Percentiles rank a stretch among this genome's conserved stretches.
Evolutionary conservation across 2,888 invertebrate genomes (phyloP).

Genomic region (Lamellibrachia columna): DNA sequence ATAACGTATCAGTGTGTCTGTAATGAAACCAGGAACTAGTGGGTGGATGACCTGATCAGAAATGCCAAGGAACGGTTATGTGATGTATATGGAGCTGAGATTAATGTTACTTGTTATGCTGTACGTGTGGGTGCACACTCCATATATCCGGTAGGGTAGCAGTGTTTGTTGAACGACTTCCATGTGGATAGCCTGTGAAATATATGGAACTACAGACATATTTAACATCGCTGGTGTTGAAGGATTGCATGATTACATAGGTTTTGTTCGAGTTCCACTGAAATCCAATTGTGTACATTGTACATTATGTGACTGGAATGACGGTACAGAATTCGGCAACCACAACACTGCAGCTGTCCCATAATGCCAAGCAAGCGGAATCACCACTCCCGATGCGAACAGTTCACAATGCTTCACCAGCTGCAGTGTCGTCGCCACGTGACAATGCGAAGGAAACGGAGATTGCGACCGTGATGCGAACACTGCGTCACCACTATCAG

Average conservation of each 20-base stretch:
- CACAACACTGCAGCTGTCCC: conserved; percentile 3
- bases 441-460: conserved; percentile 20
- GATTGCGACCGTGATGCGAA: conserved; percentile 22
- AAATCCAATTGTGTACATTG: not conserved
- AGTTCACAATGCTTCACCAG: not conserved
- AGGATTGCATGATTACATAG: not conserved
- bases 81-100: not conserved
- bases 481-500: conserved; percentile 37
- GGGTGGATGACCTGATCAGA: not conserved
- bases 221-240: not conserved
- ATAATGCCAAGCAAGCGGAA: not conserved
- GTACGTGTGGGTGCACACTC: not conserved
- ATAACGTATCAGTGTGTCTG: not conserved
- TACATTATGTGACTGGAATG: not conserved
- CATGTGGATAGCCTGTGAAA: not conserved
- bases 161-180: too few species aligned
- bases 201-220: not conserved
- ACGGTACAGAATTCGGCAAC: not conserved
- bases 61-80: not conserved
- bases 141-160: not conserved
- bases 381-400: not conserved
- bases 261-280: not conserved
- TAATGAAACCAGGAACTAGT: not conserved
- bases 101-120: not conserved
- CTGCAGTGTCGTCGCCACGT: not conserved